A percentile compares a stretch with the other conserved stretches of the same genome.
These are phyloP conservation scores for Sparus aurata DNA, from an alignment of 2,797 vertebrate genomes.

Conservation along the genomic window DNA sequence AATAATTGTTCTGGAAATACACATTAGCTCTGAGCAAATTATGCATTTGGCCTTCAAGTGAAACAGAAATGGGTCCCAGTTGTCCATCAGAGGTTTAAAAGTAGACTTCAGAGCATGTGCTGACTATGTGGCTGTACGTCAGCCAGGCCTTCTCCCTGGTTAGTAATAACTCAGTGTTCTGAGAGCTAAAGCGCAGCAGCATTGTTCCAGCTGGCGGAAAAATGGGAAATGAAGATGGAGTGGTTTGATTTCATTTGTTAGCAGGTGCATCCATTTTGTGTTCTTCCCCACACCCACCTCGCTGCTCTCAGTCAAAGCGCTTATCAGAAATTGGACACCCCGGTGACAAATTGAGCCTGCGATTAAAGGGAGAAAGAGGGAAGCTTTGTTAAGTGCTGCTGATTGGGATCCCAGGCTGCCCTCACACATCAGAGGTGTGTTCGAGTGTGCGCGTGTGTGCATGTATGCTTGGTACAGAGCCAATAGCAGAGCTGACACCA, in stretches of 20 bases:
- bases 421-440: conserved; percentile 69
- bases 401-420: conserved; percentile 82
- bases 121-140: conserved; percentile 53
- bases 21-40: background rate
- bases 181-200: conserved; percentile 69
- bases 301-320: conserved; percentile 77
- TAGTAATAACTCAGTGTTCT: conserved; percentile 72
- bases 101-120: conserved; percentile 36
- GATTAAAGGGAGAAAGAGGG: conserved; percentile 84
- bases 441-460: conserved; percentile 37
- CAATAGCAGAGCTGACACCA: conserved; percentile 73
- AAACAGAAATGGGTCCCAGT: conserved; percentile 25
- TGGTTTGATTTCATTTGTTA: conserved; percentile 87
- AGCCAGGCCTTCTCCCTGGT: conserved; percentile 49
- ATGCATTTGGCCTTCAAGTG: conserved; percentile 4
- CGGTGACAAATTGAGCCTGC: conserved; percentile 86
- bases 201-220: conserved; percentile 82
- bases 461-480: conserved; percentile 70
- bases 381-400: conserved; percentile 84
- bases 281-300: conserved; percentile 71
- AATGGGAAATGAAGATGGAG: conserved; percentile 82
- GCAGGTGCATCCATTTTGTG: conserved; percentile 89
- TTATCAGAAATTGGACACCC: conserved; percentile 87
- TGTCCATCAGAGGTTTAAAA: conserved; percentile 39
- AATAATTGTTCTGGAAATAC: conserved; percentile 8